phyloP scores from a whole-genome alignment of 2,797 vertebrate species.

The Eleutherodactylus coqui region DNA sequence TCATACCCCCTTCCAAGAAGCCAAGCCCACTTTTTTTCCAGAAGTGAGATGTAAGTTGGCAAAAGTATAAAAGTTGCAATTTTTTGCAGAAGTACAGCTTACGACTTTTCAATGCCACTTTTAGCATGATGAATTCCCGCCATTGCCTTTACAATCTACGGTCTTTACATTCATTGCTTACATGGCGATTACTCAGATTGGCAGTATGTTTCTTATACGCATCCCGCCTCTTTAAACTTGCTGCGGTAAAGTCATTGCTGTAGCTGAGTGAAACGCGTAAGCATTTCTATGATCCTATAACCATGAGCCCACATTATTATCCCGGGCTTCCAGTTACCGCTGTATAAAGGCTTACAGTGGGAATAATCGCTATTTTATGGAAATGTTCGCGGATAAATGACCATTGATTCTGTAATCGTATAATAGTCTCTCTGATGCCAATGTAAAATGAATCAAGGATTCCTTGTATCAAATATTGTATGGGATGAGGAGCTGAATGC shows the following conservation, averaged over 20 bases:
- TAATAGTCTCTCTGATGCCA: slow-evolving; percentile 10
- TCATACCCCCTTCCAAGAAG: too few species aligned
- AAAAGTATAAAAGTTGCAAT: too few species aligned
- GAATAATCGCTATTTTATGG: slow-evolving; percentile 24
- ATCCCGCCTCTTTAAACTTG: neutral
- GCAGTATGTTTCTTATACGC: too few species aligned
- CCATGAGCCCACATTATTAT: neutral
- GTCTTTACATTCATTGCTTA: too few species aligned
- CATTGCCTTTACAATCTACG: too few species aligned
- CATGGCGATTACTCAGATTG: too few species aligned
- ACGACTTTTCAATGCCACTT: too few species aligned
- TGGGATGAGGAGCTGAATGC: neutral
- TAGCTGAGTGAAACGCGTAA: neutral
- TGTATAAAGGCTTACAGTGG: neutral
- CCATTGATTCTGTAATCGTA: slow-evolving; percentile 24
- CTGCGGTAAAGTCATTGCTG: neutral
- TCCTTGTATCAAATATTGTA: slow-evolving; percentile 12
- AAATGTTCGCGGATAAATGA: slow-evolving; percentile 13
- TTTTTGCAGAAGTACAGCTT: too few species aligned
- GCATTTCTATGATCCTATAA: neutral
- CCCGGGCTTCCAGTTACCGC: neutral
- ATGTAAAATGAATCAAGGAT: slow-evolving; percentile 1
- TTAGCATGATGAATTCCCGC: too few species aligned
- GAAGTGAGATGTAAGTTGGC: too few species aligned
- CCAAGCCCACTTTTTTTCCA: too few species aligned